Conservation (phyloP, 2,888 invertebrate species). For the Ectemnius continuus region DNA sequence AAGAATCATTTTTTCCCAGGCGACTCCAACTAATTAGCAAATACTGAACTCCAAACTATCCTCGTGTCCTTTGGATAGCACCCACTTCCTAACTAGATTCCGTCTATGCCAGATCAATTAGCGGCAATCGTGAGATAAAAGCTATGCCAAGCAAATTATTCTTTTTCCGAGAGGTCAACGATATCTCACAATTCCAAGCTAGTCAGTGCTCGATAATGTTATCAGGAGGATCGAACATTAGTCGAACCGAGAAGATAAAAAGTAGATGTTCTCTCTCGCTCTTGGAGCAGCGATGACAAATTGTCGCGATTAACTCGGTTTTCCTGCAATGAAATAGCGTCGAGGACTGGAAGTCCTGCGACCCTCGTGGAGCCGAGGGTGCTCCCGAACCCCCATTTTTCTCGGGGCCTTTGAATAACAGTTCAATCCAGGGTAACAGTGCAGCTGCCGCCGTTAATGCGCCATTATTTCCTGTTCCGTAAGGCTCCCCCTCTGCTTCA, state of each 20-base stretch:
- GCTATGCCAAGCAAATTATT: neutral
- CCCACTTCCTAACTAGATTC: neutral
- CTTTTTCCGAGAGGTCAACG: neutral
- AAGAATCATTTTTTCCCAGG: conserved; percentile 46
- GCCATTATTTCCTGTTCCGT: conserved; percentile 70
- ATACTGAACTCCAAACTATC: conserved; percentile 13
- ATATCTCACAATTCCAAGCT: neutral
- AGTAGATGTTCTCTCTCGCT: neutral
- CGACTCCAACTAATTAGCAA: conserved; percentile 51
- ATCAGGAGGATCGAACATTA: neutral
- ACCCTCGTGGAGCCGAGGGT: conserved; percentile 17
- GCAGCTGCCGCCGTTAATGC: conserved; percentile 73
- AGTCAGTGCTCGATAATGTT: neutral
- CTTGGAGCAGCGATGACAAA: conserved; percentile 53
- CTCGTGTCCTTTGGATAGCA: neutral
- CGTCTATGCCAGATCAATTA: neutral
- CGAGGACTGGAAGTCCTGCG: conserved; percentile 29
- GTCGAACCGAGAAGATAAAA: neutral
- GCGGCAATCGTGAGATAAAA: neutral
- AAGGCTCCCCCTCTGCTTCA: conserved; percentile 23
- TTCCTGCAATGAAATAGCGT: conserved; percentile 53
- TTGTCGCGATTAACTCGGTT: conserved; percentile 68
- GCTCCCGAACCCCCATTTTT: conserved; percentile 33
- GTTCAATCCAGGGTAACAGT: conserved; percentile 70
- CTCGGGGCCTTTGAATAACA: conserved; percentile 66